phyloP scores from a whole-genome alignment of 2,888 invertebrate species.

The Tortricodes alternella region DNA sequence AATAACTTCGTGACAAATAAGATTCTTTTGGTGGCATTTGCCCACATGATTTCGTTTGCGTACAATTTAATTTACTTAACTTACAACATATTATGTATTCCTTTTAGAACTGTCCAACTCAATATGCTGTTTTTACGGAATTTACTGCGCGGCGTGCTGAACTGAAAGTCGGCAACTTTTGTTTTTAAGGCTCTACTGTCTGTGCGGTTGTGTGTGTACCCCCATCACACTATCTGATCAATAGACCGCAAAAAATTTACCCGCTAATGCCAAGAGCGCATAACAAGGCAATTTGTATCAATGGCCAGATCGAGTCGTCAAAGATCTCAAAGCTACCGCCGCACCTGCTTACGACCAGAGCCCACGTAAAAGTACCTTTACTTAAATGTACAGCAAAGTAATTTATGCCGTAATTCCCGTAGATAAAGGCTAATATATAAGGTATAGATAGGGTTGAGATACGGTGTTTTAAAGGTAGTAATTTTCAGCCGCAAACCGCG shows the following conservation, averaged over 20 bases:
- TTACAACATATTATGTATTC: too few species aligned
- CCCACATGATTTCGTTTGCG: too few species aligned
- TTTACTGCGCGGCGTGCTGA: neutral
- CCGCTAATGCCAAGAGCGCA: constrained; percentile 39
- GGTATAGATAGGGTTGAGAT: constrained; percentile 22
- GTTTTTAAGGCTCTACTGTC: constrained; percentile 8
- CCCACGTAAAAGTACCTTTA: constrained; percentile 58
- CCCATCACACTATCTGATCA: constrained; percentile 28
- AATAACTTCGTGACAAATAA: too few species aligned
- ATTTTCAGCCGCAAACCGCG: constrained; percentile 71
- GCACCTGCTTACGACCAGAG: constrained; percentile 71
- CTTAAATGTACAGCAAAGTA: constrained; percentile 26
- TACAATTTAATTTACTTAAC: too few species aligned
- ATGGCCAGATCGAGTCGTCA: constrained; percentile 62
- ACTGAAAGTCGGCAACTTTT: neutral
- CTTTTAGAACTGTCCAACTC: too few species aligned
- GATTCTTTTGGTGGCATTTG: too few species aligned
- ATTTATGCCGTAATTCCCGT: constrained; percentile 28
- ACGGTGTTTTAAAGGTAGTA: constrained; percentile 40
- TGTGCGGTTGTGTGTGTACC: constrained; percentile 10
- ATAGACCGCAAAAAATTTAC: constrained; percentile 28
- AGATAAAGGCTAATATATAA: constrained; percentile 37
- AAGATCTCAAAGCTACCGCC: constrained; percentile 66
- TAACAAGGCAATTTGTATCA: constrained; percentile 73
- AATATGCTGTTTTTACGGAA: neutral